phyloP scores from a whole-genome alignment of 2,888 invertebrate genomes.

The Sialis lutaria region DNA sequence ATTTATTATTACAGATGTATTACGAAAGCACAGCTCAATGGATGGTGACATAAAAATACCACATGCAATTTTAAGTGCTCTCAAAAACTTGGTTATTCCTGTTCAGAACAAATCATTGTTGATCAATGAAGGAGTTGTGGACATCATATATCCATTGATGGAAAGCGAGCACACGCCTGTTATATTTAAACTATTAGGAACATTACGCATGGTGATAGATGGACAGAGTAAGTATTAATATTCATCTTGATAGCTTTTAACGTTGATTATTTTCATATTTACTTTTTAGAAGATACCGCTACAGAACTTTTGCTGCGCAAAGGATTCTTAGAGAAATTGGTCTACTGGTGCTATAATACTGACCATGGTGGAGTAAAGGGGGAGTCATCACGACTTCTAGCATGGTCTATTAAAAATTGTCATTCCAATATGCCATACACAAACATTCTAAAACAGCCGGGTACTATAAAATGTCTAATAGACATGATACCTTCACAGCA shows the following conservation, averaged over 20 bases:
- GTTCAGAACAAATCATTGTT: conserved; percentile 56
- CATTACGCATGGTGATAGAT: conserved; percentile 72
- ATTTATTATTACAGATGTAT: conserved; percentile 20
- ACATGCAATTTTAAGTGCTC: conserved; percentile 58
- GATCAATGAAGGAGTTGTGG: conserved; percentile 52
- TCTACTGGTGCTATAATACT: conserved; percentile 59
- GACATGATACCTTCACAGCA: conserved; percentile 73
- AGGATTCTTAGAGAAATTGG: conserved; percentile 45
- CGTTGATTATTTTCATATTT: conserved; percentile 2
- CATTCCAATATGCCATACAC: conserved; percentile 24
- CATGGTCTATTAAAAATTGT: conserved; percentile 61
- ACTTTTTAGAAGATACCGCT: conserved; percentile 47
- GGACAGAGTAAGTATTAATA: conserved; percentile 43
- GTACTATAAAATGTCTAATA: conserved; percentile 56
- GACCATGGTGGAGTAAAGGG: conserved; percentile 74
- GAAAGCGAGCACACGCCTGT: conserved; percentile 56
- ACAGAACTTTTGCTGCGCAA: conserved; percentile 40
- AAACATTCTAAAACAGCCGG: conserved; percentile 34
- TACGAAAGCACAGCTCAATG: conserved; percentile 36
- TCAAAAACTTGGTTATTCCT: conserved; percentile 61
- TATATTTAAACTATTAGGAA: conserved; percentile 72
- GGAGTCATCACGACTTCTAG: conserved; percentile 59
- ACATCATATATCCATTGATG: conserved; percentile 53
- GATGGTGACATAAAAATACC: conserved; percentile 43
- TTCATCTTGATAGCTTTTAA: background rate